Evolutionary conservation across 2,797 vertebrate species (phyloP), one percentile per base, ranked within the genome.

Genomic region (Gymnodraco acuticeps): DNA sequence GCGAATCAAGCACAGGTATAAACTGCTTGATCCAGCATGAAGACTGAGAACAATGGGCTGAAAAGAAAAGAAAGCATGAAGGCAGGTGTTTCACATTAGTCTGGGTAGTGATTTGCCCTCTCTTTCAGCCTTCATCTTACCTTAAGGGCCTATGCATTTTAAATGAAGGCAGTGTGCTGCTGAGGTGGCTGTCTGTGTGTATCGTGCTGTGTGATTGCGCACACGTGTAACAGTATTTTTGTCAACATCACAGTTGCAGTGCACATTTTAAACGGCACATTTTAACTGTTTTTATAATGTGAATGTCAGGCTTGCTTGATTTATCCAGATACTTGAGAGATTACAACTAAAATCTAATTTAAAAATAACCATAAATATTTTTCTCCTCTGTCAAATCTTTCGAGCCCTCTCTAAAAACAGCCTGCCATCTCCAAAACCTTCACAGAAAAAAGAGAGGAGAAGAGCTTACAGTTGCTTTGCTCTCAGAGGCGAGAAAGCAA

Each of bases 311-410:
- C 74, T 81, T 77, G 74, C 84, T 88, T 87, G 66, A 90, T 84
- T 86, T 74, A 88, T 91, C 85, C 78, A 64, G 76, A 88, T 89
- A 83, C 89, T 81, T 85, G 61, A 62, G 27, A 43, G 48, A 78
- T 43, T 61, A 72, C 4, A 50, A 81, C 20, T 50, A 56, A 73
- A 71, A 76, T 69, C 54, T 61, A 0, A 84, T 91, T 91, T 90
- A 83, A 87, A 92, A 90, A 88, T 77, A 85, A 83, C 78, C 62
- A 81, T 81, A 75, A 82, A 79, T 72, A 79, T 83, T 85, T 81
- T 74, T 71, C 38, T 64, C 47, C 55, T 72, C 53, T 20, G 23
- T 80, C 75, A 77, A 79, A 84, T 75, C 75, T 77, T 85, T 64
- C 76, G 45, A 85, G 75, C 78, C 20, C 46, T 73, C 74, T 75